Conservation (phyloP, 2,888 invertebrate genomes). For the Melanargia galathea region DNA sequence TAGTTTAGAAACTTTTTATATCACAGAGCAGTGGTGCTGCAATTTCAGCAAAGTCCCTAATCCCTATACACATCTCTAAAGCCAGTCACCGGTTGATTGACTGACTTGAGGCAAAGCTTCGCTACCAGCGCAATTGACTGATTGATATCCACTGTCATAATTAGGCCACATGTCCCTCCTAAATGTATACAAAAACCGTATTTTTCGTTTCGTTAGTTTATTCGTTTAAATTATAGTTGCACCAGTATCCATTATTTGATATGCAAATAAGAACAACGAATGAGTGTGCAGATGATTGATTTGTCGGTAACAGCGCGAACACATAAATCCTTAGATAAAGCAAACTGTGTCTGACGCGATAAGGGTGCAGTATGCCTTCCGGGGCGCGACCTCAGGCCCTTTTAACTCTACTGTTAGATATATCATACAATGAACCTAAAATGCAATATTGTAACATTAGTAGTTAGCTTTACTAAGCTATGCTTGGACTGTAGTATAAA, state of each 20-base stretch:
- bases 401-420: conserved; percentile 49
- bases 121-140: too few species aligned
- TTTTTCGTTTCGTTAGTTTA: too few species aligned
- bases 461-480: background rate
- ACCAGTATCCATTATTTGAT: background rate
- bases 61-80: too few species aligned
- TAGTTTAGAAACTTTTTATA: too few species aligned
- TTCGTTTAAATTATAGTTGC: background rate
- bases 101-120: too few species aligned
- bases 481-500: too few species aligned
- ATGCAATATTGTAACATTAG: conserved; percentile 32
- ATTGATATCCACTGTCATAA: too few species aligned
- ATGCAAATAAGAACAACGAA: conserved; percentile 27
- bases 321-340: conserved; percentile 65
- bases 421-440: conserved; percentile 57
- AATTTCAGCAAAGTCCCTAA: too few species aligned
- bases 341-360: conserved; percentile 72
- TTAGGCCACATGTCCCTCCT: too few species aligned
- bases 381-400: conserved; percentile 73
- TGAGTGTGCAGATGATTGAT: conserved; percentile 57
- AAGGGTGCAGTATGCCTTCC: conserved; percentile 76
- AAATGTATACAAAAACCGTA: too few species aligned
- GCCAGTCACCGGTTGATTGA: too few species aligned
- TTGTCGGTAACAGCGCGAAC: conserved; percentile 57
- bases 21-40: too few species aligned